Percentiles rank a stretch among this genome's conserved stretches.
Evolutionary conservation across 2,888 invertebrate genomes (phyloP).

Genomic region (Athrips mouffetella): DNA sequence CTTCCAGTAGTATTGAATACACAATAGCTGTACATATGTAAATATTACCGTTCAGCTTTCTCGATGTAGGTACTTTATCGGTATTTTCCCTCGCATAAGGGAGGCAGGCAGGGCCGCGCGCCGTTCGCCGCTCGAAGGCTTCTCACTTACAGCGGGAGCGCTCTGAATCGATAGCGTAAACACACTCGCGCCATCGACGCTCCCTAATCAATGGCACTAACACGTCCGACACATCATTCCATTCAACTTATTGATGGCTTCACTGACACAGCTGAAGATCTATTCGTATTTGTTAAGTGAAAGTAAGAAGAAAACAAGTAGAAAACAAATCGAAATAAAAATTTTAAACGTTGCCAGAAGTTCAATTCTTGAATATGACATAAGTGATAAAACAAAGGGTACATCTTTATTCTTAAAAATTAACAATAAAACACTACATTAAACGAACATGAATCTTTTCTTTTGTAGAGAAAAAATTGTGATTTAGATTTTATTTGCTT

Average conservation of each 20-base stretch:
- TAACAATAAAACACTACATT: too few relatives aligned
- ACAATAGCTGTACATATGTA: constrained; percentile 5
- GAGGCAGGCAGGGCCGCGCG: constrained; percentile 19
- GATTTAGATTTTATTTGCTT: too few relatives aligned
- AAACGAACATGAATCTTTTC: too few relatives aligned
- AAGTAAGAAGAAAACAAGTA: not conserved
- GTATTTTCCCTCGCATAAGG: constrained; percentile 12
- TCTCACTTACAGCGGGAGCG: constrained; percentile 27
- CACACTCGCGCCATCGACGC: constrained; percentile 27
- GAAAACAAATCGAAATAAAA: not conserved
- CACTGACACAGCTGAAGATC: not conserved
- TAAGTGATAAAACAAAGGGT: too few relatives aligned
- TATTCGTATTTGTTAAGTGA: constrained; percentile 1
- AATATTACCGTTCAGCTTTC: not conserved
- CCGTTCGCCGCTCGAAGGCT: constrained; percentile 24
- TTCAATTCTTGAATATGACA: too few relatives aligned
- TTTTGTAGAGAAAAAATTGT: too few relatives aligned
- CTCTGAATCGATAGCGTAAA: constrained; percentile 33
- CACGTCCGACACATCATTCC: constrained; percentile 5
- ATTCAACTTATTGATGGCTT: constrained; percentile 14
- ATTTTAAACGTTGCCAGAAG: not conserved
- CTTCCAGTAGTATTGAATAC: too few relatives aligned
- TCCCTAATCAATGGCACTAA: constrained; percentile 30
- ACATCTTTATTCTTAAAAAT: too few relatives aligned
- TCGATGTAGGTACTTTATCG: constrained; percentile 10